These are phyloP conservation scores for Tangachromis dhanisi DNA, from an alignment of 2,113 vertebrate species.

Conservation along the genomic window DNA sequence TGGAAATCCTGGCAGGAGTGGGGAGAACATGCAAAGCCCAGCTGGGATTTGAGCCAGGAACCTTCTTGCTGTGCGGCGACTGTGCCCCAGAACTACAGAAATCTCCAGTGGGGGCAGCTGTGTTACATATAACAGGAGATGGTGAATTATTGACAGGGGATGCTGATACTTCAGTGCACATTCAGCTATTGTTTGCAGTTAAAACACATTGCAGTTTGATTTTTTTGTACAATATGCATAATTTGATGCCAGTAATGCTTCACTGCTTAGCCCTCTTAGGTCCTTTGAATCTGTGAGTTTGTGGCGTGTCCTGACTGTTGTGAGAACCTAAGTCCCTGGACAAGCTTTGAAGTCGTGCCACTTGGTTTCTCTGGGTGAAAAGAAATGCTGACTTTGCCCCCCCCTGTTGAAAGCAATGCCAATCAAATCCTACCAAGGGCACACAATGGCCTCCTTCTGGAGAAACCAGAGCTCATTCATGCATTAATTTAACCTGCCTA, in stretches of 20 bases:
- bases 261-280: neutral
- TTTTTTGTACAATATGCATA: neutral
- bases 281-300: conserved; percentile 11
- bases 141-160: neutral
- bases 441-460: conserved; percentile 39
- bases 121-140: neutral
- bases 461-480: conserved; percentile 18
- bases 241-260: conserved; percentile 1
- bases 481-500: neutral
- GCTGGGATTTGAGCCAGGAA: neutral
- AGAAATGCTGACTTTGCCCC: conserved; percentile 45
- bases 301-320: conserved; percentile 16
- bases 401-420: conserved; percentile 27
- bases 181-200: neutral
- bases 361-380: conserved; percentile 63
- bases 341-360: conserved; percentile 66
- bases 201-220: neutral
- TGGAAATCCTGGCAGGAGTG: neutral
- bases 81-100: neutral
- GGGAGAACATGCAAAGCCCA: neutral
- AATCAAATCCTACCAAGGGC: conserved; percentile 41
- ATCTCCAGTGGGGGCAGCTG: neutral
- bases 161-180: neutral
- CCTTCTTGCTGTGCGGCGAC: neutral
- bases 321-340: conserved; percentile 42